Evolutionary conservation across 30 jellyfish, hydroid and myxozoan genomes (phyloP).

Genomic region (Hydractinia symbiolongicarpus): DNA sequence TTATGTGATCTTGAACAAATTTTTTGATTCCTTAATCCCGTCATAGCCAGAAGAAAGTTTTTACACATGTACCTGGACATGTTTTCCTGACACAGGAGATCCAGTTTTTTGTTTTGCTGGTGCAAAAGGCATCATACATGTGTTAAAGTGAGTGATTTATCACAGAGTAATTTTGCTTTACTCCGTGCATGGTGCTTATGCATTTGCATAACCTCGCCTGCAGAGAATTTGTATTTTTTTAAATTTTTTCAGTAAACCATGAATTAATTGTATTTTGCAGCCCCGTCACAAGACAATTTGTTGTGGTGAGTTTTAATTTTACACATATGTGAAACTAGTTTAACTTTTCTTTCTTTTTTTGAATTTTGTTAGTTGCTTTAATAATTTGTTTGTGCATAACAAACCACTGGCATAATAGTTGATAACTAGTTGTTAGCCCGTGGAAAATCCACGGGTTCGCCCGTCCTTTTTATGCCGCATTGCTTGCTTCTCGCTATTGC

Average conservation of each 20-base stretch:
- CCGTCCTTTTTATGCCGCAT: too few species aligned
- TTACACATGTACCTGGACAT: conserved; percentile 87
- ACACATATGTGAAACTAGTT: too few species aligned
- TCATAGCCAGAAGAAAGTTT: conserved; percentile 87
- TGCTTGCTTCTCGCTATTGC: too few species aligned
- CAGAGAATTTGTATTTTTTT: too few species aligned
- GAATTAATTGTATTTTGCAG: not conserved
- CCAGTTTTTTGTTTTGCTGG: conserved; percentile 96
- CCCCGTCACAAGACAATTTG: conserved; percentile 19
- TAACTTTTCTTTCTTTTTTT: too few species aligned
- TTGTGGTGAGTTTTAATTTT: not conserved
- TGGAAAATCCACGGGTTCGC: too few species aligned
- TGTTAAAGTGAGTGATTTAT: conserved; percentile 54
- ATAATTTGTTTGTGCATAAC: too few species aligned
- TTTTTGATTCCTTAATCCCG: not conserved
- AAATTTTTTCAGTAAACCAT: not conserved
- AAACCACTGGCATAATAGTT: too few species aligned
- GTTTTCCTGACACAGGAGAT: conserved; percentile 49
- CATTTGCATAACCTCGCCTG: not conserved
- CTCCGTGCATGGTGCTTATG: not conserved
- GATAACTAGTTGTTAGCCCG: too few species aligned
- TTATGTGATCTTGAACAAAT: not conserved
- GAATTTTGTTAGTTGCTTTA: too few species aligned
- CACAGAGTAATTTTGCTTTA: not conserved
- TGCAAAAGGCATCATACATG: conserved; percentile 83